These are phyloP conservation scores for Pollenia angustigena DNA, from an alignment of 2,888 invertebrate genomes.

Conservation along the genomic window DNA sequence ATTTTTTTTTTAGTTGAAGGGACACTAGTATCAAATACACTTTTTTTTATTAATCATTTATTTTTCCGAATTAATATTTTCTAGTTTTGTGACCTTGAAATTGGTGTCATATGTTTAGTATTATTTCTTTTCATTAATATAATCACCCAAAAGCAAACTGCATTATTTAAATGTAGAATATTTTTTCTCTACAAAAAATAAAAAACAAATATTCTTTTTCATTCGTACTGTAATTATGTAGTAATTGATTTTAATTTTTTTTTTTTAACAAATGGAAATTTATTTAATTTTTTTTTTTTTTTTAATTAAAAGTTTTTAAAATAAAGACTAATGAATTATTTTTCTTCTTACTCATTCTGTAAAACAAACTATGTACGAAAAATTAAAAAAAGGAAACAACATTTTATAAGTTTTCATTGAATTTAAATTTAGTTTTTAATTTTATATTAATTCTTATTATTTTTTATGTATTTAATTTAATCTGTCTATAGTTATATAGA, in stretches of 20 bases:
- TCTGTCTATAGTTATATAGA: slow-evolving; percentile 9
- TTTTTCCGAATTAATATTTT: not conserved
- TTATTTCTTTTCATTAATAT: slow-evolving; percentile 1
- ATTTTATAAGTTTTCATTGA: slow-evolving; percentile 65
- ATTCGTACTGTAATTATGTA: not conserved
- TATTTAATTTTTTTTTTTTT: slow-evolving; percentile 34
- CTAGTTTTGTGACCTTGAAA: slow-evolving; percentile 25
- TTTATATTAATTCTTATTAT: slow-evolving; percentile 38
- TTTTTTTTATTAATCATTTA: not conserved
- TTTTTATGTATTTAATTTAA: slow-evolving; percentile 49
- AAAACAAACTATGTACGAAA: too few relatives aligned
- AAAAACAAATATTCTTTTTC: not conserved
- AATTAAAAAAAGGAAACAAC: slow-evolving; percentile 34
- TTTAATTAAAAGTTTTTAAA: slow-evolving; percentile 8
- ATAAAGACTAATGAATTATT: not conserved
- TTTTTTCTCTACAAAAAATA: slow-evolving; percentile 5
- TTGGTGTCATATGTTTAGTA: slow-evolving; percentile 41
- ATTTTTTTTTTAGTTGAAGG: slow-evolving; percentile 40
- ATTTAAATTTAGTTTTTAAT: slow-evolving; percentile 60
- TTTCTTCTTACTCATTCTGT: too few relatives aligned
- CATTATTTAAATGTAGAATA: not conserved
- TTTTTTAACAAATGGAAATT: slow-evolving; percentile 22
- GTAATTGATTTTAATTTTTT: slow-evolving; percentile 16
- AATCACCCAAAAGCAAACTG: not conserved
- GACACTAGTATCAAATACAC: slow-evolving; percentile 14